phyloP scores from a whole-genome alignment of 1,140 invertebrate species.

The Drosophila repletoides region DNA sequence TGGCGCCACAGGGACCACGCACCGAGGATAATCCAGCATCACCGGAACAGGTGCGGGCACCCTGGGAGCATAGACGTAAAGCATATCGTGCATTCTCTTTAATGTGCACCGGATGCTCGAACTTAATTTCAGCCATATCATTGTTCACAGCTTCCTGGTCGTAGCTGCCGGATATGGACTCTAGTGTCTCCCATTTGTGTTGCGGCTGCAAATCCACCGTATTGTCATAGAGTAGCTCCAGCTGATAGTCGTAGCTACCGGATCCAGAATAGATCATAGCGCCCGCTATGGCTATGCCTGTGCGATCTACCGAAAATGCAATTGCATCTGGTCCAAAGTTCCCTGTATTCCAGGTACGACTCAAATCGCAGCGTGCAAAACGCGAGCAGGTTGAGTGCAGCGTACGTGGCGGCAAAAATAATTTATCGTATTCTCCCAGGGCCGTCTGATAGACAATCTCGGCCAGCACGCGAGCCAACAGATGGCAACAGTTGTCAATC shows the following conservation, averaged over 20 bases:
- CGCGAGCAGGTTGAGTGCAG: conserved; percentile 93
- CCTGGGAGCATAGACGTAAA: conserved; percentile 93
- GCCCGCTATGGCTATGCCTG: conserved; percentile 94
- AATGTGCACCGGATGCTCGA: conserved; percentile 93
- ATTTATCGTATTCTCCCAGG: conserved; percentile 84
- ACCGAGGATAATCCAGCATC: conserved; percentile 94
- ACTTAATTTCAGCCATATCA: conserved; percentile 94
- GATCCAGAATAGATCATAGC: conserved; percentile 93
- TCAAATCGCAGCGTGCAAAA: conserved; percentile 94
- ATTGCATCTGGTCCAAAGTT: conserved; percentile 98
- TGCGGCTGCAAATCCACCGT: conserved; percentile 83
- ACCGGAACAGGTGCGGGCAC: conserved; percentile 95
- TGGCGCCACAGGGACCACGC: conserved; percentile 95
- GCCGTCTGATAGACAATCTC: conserved; percentile 91
- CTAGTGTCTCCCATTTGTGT: conserved; percentile 81
- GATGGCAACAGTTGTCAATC: conserved; percentile 92
- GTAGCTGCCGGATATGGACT: conserved; percentile 75
- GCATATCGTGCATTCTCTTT: conserved; percentile 96
- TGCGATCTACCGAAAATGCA: conserved; percentile 95
- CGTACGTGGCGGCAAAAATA: conserved; percentile 84
- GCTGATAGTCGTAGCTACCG: conserved; percentile 94
- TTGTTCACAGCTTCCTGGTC: conserved; percentile 85
- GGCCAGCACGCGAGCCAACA: conserved; percentile 92
- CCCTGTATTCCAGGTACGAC: conserved; percentile 97
- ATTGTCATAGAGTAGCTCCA: conserved; percentile 94